A percentile compares a stretch with the other conserved stretches of the same genome.
phyloP scores from a whole-genome alignment of 1,140 invertebrate genomes.

The Brachionus sp. region DNA sequence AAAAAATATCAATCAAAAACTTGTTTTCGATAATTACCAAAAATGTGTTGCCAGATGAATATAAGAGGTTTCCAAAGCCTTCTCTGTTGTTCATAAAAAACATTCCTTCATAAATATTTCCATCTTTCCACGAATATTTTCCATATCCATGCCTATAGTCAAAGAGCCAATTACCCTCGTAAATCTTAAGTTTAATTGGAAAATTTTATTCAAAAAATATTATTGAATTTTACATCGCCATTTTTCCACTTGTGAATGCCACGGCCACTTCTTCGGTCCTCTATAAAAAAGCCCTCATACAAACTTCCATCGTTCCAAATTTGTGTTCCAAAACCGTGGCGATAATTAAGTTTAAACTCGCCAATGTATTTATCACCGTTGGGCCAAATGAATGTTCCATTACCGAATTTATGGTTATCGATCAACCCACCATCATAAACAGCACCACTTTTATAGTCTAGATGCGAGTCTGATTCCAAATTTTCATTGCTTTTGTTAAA shows the following conservation, averaged over 20 bases:
- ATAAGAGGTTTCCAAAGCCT: slow-evolving; percentile 55
- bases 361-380: slow-evolving; percentile 58
- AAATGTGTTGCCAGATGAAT: slow-evolving; percentile 55
- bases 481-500: neutral
- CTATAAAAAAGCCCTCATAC: slow-evolving; percentile 55
- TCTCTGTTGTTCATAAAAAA: slow-evolving; percentile 59
- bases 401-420: slow-evolving; percentile 52
- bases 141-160: slow-evolving; percentile 57
- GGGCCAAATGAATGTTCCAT: slow-evolving; percentile 56
- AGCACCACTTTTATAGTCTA: slow-evolving; percentile 55
- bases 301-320: slow-evolving; percentile 55
- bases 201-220: neutral
- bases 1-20: neutral
- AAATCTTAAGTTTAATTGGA: slow-evolving; percentile 51
- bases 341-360: slow-evolving; percentile 52
- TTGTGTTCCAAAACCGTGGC: slow-evolving; percentile 56
- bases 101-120: slow-evolving; percentile 52
- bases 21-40: slow-evolving; percentile 50
- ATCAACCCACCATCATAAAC: slow-evolving; percentile 52
- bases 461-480: slow-evolving; percentile 23
- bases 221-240: slow-evolving; percentile 48
- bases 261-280: slow-evolving; percentile 54
- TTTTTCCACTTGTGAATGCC: slow-evolving; percentile 54
- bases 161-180: slow-evolving; percentile 55
- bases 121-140: slow-evolving; percentile 54